Evolutionary conservation across 2,797 vertebrate genomes (phyloP).

Genomic region (Allobates femoralis): DNA sequence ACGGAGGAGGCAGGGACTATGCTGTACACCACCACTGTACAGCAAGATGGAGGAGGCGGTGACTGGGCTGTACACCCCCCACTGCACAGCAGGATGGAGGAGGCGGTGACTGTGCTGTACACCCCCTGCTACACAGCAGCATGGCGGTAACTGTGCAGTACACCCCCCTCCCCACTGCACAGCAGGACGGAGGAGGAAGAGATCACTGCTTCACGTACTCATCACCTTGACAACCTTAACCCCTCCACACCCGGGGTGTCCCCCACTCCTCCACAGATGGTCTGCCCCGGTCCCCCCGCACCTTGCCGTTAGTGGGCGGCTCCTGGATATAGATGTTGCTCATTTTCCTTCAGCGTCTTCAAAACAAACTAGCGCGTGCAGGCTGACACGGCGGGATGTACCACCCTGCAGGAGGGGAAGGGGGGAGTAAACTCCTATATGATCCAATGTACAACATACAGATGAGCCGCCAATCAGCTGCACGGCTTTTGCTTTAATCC

Average conservation of each 20-base stretch:
- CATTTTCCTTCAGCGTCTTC: constrained; percentile 74
- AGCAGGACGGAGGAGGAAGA: not conserved
- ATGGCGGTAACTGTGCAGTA: no score
- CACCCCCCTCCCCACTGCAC: no score
- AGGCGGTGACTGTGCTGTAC: no score
- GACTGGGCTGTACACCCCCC: no score
- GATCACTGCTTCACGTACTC: not conserved
- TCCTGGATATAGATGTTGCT: constrained; percentile 98
- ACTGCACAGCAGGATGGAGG: no score
- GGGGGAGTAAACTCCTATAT: not conserved
- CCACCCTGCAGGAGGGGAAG: not conserved
- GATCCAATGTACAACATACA: not conserved
- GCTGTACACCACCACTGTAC: no score
- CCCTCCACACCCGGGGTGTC: not conserved
- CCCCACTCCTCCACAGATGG: not conserved
- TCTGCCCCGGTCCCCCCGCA: constrained; percentile 66
- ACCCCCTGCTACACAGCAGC: no score
- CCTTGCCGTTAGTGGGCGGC: constrained; percentile 95
- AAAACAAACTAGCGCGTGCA: constrained; percentile 50
- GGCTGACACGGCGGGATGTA: constrained; percentile 12
- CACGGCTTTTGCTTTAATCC: not conserved
- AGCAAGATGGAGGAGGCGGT: no score
- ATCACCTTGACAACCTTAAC: not conserved
- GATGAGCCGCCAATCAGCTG: not conserved
- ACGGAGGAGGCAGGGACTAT: no score